Evolutionary conservation across 2,888 invertebrate species (phyloP), one percentile per base, ranked within the genome.

Genomic region (Keiferia lycopersicella): DNA sequence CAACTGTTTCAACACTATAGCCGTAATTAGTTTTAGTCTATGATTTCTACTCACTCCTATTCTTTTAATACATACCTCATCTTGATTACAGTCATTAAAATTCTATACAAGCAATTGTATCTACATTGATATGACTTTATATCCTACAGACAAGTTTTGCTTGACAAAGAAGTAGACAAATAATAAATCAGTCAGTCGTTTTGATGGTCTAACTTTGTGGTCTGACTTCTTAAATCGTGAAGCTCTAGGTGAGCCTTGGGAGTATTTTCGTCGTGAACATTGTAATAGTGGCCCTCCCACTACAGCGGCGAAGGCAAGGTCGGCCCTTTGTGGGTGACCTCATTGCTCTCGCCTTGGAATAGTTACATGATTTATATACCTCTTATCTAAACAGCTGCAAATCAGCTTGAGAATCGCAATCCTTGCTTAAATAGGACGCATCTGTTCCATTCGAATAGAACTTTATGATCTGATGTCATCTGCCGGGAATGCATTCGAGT

Each of bases 331-430:
- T 84, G 78, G 81, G 81, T 86, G 88, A 82, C 91, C 88, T 88
- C 87, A 86, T 85, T 88, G 84, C 78, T 82, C 72, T 89, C 80
- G 84, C 89, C 90, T 90, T 91, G 91, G 83, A 90, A 90, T 88
- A 88, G 87, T 87, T 88, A 86, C 84, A 87, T 85, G 86, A 88
- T 88, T 84, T 82, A 85, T 84, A 78, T 81, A 70, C 73, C 79
- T 82, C 79, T 83, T 86, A 84, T 86, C 84, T 84, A 76, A 82
- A 82, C 81, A 80, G 80, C 81, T 78, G 77, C 75, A 76, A 75
- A 80, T 77, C 76, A 72, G 75, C 70, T 68, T 69, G 71, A 74
- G 76, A 79, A 80, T 82, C 78, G 79, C 69, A 68, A 76, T 69
- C 68, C 70, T 66, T 73, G 69, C 74, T 68, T 60, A 75, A 76